Conservation (phyloP, 2,888 invertebrate species). For the Philereme transversata region DNA sequence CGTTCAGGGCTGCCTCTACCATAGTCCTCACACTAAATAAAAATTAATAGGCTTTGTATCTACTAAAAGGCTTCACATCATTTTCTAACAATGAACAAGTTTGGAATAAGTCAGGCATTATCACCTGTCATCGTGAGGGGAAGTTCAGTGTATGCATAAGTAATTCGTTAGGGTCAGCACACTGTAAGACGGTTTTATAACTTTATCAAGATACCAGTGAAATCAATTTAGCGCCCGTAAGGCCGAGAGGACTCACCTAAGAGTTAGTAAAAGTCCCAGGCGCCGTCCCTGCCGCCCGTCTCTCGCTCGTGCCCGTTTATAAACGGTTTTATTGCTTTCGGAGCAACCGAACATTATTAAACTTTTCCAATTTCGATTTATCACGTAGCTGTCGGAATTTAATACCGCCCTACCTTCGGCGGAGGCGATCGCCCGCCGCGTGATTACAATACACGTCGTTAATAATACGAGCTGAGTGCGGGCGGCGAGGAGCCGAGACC, state of each 20-base stretch:
- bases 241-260: slow-evolving; percentile 73
- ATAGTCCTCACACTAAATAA: neutral
- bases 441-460: slow-evolving; percentile 84
- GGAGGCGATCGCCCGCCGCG: slow-evolving; percentile 83
- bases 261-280: slow-evolving; percentile 80
- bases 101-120: neutral
- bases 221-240: slow-evolving; percentile 77
- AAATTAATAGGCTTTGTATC: neutral
- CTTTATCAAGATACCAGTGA: slow-evolving; percentile 75
- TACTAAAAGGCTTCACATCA: neutral
- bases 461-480: slow-evolving; percentile 77
- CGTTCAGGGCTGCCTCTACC: slow-evolving; percentile 50
- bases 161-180: slow-evolving; percentile 22
- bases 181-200: slow-evolving; percentile 65
- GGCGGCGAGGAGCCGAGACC: slow-evolving; percentile 44
- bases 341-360: slow-evolving; percentile 85
- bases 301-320: slow-evolving; percentile 83
- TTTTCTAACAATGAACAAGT: neutral
- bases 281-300: slow-evolving; percentile 79
- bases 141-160: slow-evolving; percentile 11
- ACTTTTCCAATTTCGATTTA: slow-evolving; percentile 85
- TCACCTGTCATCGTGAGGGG: slow-evolving; percentile 3
- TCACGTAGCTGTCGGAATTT: slow-evolving; percentile 85
- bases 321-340: slow-evolving; percentile 85
- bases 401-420: slow-evolving; percentile 84